phyloP scores from a whole-genome alignment of 2,113 vertebrate species.

The Hiodon alosoides region DNA sequence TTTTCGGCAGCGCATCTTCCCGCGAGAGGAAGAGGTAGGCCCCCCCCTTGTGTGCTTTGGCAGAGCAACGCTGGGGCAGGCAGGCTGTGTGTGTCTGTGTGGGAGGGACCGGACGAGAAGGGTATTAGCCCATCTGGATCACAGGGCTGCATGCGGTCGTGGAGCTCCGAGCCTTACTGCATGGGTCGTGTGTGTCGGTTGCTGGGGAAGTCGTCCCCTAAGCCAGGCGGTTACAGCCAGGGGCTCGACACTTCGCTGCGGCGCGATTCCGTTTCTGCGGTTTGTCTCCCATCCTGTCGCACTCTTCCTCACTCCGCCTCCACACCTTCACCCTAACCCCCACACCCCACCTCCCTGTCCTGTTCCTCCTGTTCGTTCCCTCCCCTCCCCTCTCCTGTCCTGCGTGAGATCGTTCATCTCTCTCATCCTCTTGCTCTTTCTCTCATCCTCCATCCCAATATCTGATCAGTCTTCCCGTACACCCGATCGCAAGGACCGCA shows the following conservation, averaged over 20 bases:
- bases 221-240: too few relatives aligned
- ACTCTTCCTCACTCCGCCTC: too few relatives aligned
- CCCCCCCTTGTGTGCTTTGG: not conserved
- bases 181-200: too few relatives aligned
- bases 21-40: slow-evolving; percentile 87
- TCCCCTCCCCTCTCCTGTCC: slow-evolving; percentile 35
- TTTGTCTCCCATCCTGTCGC: too few relatives aligned
- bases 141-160: not conserved
- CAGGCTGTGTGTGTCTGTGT: not conserved
- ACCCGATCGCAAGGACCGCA: slow-evolving; percentile 91
- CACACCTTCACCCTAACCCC: too few relatives aligned
- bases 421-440: slow-evolving; percentile 69
- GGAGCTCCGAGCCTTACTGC: too few relatives aligned
- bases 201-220: too few relatives aligned
- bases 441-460: slow-evolving; percentile 68
- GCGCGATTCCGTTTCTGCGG: too few relatives aligned
- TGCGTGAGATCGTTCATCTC: slow-evolving; percentile 54
- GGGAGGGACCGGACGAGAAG: not conserved
- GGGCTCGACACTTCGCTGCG: too few relatives aligned
- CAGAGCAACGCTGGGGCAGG: not conserved
- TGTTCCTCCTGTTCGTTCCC: not conserved
- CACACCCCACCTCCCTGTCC: slow-evolving; percentile 6
- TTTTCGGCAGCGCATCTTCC: slow-evolving; percentile 82
- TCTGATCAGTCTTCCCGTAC: slow-evolving; percentile 89
- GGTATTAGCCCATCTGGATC: too few relatives aligned